Evolutionary conservation across 2,113 vertebrate genomes (phyloP).

Genomic region (Nanorana parkeri): DNA sequence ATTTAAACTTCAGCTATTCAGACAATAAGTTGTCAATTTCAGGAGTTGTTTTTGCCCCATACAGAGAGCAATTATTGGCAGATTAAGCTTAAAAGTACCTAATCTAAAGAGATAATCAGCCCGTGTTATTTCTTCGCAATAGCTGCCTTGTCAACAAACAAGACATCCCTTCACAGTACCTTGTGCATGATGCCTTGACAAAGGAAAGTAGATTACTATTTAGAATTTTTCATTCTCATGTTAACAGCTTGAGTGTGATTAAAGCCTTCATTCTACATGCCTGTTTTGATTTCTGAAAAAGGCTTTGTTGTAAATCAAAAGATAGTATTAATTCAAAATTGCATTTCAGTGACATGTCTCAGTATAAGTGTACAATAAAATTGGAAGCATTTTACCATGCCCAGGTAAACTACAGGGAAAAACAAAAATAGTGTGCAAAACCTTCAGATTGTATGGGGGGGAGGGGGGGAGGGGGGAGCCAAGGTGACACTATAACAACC

Average conservation of each 20-base stretch:
- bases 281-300: neutral
- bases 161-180: neutral
- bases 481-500: no score
- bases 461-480: no score
- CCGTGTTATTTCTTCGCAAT: neutral
- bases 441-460: no score
- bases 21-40: no score
- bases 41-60: no score
- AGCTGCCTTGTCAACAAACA: neutral
- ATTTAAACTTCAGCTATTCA: no score
- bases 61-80: no score
- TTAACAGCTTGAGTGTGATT: neutral
- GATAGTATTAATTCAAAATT: conserved; percentile 1
- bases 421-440: neutral
- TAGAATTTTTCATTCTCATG: conserved; percentile 19
- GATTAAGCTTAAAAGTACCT: no score
- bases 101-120: no score
- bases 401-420: neutral
- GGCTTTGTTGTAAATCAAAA: conserved; percentile 12
- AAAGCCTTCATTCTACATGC: conserved; percentile 13
- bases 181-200: conserved; percentile 14
- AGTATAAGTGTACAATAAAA: neutral
- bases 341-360: neutral
- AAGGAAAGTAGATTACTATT: conserved; percentile 2
- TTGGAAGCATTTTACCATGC: neutral